Evolutionary conservation across 37 sponge, comb jelly and placozoan species (phyloP), one percentile per base, ranked within the genome.

Genomic region (Petrosia ficiformis): DNA sequence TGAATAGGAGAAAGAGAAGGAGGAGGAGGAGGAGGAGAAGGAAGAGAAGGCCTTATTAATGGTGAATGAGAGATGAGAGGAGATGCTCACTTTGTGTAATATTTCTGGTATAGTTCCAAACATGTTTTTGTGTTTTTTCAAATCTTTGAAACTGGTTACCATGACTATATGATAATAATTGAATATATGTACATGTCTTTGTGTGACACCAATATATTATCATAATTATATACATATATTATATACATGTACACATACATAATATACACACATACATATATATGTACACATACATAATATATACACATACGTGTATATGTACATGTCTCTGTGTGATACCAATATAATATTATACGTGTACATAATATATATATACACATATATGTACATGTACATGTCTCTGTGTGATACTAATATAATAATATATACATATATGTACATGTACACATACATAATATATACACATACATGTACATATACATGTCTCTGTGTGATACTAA

Each of bases 91-190:
- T 67, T 64, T 77, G 52, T 87, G 88, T 0, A 81, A 52, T 38
- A 91, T 77, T 10, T 83, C 80, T 16, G 77, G 83, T 24, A 82
- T 74, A 33, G 71, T 40, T 31, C 52, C 35, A 32, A 80, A 82
- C 54, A 91, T 74, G 38, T 80, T 77, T 69, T 86, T 82, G 68
- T 91, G 74, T 68, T 85, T 84, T 63, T 86, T 91, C 37, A 81
- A 66, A 72, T 91, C 86, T 65, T 85, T 81, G 67, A 86, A 82
- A 42, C 83, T 81, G 34, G 92, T 79, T 39, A 85, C 83, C 2
- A 86, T 73, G 3, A 74, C 92, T 86, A 65, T 0, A 74, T 34
- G 30, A 38, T 39, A 29, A 1, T 63, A 24, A 39, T 44, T 2
- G 26, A 61, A n/a, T 26, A 6, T 26, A n/a, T 22, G 26, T 26